Base-by-base conservation (phyloP, 2,888 invertebrate species). In the Heteromurus nitidus region DNA sequence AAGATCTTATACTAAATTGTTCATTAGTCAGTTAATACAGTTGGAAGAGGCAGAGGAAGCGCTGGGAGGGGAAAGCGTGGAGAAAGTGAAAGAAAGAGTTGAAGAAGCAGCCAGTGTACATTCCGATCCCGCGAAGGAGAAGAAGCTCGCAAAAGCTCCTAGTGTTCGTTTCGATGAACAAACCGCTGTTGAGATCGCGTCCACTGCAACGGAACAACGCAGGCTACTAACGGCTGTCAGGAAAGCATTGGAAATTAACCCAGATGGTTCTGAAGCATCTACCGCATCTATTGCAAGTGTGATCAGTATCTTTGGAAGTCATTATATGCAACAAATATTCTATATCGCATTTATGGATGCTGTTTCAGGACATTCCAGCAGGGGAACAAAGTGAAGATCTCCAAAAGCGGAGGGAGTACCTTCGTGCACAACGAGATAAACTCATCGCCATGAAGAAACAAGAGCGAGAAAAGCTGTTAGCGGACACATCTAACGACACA, bases 391-490 rank as follows among this genome's bases (percentile, higher is more conserved):
- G 84, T 26, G 91, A 91, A 77, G 96, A 96, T 86, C 90, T 97
- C 62, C 92, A 92, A 82, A 92, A 93, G 76, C 92, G 98, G 0
- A 95, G 96, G 88, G 93, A 94, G 85, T 98, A 97, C 89, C 90
- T 98, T 76, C 93, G 94, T 72, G 93, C 94, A 82, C 97, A 98
- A 89, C 92, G 98, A 26, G 98, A 98, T 89, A 96, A 97, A 88
- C 91, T 98, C 70, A 91, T 98, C 55, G 95, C 95, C 22, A 90
- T 97, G 88, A 98, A 98, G 90, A 95, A 95, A 88, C 94, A 95
- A 88, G 96, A 95, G 24, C 92, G 98, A 22, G 94, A 95, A 88
- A 94, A 94, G 86, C 93, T 97, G 7, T 85, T 88, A 2, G 92
- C 92, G 42, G 92, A 92, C 16, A 93, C 93, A 70, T 90, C 90